phyloP scores from a whole-genome alignment of 2,888 invertebrate genomes.

The Portevinia maculata region DNA sequence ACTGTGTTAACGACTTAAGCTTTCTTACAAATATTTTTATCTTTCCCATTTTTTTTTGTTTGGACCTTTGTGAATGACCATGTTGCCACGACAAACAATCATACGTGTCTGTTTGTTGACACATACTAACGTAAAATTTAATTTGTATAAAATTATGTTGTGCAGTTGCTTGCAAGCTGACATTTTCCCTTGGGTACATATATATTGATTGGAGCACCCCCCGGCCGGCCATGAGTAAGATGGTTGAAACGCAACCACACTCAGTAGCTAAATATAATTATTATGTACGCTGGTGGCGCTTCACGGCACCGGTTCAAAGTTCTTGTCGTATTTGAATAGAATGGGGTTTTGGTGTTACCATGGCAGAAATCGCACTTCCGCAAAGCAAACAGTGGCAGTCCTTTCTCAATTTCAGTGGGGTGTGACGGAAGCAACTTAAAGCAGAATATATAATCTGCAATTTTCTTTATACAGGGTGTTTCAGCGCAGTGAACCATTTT shows the following conservation, averaged over 20 bases:
- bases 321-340: conserved; percentile 58
- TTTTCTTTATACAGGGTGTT: no score
- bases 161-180: conserved; percentile 31
- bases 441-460: no score
- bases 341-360: conserved; percentile 44
- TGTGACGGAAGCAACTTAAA: no score
- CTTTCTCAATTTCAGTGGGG: neutral
- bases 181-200: conserved; percentile 20
- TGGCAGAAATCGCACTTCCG: conserved; percentile 29
- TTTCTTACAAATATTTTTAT: no score
- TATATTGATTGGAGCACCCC: conserved; percentile 39
- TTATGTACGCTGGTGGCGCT: conserved; percentile 24
- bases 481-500: no score
- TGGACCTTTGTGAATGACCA: no score
- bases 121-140: conserved; percentile 33
- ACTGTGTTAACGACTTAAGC: no score
- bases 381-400: conserved; percentile 15
- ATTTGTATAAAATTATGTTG: conserved; percentile 43
- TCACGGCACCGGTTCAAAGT: conserved; percentile 26
- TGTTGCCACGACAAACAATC: neutral
- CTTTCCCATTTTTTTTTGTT: no score
- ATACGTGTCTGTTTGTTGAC: conserved; percentile 1
- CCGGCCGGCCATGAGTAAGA: no score
- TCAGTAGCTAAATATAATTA: neutral
- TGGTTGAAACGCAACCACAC: conserved; percentile 4